A percentile compares a stretch with the other conserved stretches of the same genome.
Evolutionary conservation across 2,113 vertebrate species (phyloP).

Genomic region (Zosterops lateralis): DNA sequence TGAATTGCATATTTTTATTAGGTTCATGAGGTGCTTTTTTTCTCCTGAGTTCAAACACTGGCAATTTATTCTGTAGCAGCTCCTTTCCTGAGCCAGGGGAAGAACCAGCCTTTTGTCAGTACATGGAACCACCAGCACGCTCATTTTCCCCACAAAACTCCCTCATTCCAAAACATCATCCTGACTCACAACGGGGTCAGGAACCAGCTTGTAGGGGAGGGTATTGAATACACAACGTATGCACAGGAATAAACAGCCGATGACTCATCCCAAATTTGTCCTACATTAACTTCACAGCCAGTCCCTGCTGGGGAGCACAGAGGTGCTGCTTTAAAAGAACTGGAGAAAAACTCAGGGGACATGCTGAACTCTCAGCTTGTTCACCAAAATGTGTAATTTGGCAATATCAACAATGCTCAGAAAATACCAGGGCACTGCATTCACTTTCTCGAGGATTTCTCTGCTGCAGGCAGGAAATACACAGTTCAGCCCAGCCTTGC

Average conservation of each 20-base stretch:
- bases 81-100: neutral
- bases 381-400: neutral
- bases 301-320: neutral
- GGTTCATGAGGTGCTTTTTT: constrained; percentile 5
- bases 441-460: neutral
- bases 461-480: neutral
- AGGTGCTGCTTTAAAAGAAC: neutral
- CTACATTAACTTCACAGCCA: neutral
- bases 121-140: neutral
- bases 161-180: constrained; percentile 3
- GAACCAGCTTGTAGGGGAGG: neutral
- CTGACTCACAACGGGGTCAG: constrained; percentile 36
- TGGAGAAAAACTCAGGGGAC: neutral
- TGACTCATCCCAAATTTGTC: constrained; percentile 28
- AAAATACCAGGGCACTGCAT: neutral
- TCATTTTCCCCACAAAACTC: constrained; percentile 18
- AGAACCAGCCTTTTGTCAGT: constrained; percentile 18
- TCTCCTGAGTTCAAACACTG: constrained; percentile 18
- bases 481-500: neutral
- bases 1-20: constrained; percentile 40
- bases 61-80: neutral
- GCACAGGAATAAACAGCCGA: neutral
- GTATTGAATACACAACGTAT: neutral
- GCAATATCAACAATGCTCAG: neutral
- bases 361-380: neutral